Conservation (phyloP, 2,113 vertebrate genomes). For the Puma concolor region DNA sequence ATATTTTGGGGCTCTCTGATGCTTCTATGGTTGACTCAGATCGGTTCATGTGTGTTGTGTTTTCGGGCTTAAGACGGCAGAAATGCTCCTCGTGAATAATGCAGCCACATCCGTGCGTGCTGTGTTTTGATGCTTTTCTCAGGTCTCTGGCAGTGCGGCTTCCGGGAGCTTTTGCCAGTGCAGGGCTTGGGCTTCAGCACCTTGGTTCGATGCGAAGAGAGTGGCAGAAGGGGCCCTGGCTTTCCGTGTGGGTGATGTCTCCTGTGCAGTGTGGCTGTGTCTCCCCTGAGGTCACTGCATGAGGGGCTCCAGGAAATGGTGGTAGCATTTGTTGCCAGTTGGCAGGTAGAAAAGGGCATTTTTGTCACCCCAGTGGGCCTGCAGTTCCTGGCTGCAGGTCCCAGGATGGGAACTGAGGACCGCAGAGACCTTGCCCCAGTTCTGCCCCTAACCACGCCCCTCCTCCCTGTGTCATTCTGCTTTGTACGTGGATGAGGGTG, state of each 20-base stretch:
- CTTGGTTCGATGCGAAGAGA: accelerated
- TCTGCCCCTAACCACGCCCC: background rate
- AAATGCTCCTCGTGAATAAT: background rate
- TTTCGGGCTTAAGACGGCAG: background rate
- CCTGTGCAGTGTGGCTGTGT: background rate
- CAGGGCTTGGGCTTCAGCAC: background rate
- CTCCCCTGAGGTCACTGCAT: background rate
- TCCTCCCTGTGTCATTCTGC: background rate
- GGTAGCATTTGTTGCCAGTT: background rate
- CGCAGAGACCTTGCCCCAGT: background rate
- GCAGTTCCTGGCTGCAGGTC: background rate
- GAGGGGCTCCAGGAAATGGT: background rate
- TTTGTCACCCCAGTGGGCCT: background rate
- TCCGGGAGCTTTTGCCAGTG: background rate
- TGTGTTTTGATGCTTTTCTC: background rate
- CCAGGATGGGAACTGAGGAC: background rate
- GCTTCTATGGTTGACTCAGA: background rate
- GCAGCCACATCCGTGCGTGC: accelerated
- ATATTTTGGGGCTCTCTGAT: background rate
- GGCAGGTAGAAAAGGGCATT: background rate
- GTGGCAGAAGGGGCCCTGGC: background rate
- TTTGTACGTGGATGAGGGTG: background rate
- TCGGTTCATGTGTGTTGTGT: accelerated
- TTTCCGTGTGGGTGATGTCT: background rate
- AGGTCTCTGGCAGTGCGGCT: background rate